Evolutionary conservation across 2,888 invertebrate genomes (phyloP), one percentile per base, ranked within the genome.

Genomic region (Eumerus sabulonum): DNA sequence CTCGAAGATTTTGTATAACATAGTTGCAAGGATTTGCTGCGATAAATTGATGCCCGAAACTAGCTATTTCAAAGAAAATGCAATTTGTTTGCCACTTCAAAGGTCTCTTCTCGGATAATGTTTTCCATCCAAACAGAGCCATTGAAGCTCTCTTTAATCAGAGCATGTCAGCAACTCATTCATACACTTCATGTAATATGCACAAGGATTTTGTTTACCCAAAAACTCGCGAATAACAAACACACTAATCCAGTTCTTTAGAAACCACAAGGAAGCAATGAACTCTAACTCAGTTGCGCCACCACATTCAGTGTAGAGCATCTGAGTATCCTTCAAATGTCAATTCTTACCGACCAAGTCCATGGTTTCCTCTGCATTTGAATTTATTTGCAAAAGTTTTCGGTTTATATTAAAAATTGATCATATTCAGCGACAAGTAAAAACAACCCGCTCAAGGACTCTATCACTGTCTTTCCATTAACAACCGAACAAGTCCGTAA

Each of bases 311-410:
- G 9, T 5, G 40, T n/a, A 17, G 17, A 36, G 36, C 50, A 44
- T 44, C 36, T 45, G 42, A 70, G 51, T 27, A 77, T 67, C 67
- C 60, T 72, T 72, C 72, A 76, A 62, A 71, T 12, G 54, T 72
- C 76, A 76, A 66, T 62, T 2, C 27, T 56, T 56, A 60, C 50
- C 66, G 66, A 54, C 54, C 56, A 60, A 56, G 62, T 13, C 51
- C 40, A 27, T 64, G 53, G 47, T 12, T 42, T 48, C 54, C 71
- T 40, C 19, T 27, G 42, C 47, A 62, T 48, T 72, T 40, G 40
- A 62, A 66, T 76, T 27, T 66, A 36, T 36, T 66, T 42, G 27
- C 50, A 47, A 67, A 67, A 72, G 11, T 72, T 67, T 62, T 27
- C 2, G 2, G 7, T 27, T 27, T 27, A 7, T 27, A 45, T 77